phyloP scores from a whole-genome alignment of 2,888 invertebrate genomes.

The Tubulanus polymorphus region DNA sequence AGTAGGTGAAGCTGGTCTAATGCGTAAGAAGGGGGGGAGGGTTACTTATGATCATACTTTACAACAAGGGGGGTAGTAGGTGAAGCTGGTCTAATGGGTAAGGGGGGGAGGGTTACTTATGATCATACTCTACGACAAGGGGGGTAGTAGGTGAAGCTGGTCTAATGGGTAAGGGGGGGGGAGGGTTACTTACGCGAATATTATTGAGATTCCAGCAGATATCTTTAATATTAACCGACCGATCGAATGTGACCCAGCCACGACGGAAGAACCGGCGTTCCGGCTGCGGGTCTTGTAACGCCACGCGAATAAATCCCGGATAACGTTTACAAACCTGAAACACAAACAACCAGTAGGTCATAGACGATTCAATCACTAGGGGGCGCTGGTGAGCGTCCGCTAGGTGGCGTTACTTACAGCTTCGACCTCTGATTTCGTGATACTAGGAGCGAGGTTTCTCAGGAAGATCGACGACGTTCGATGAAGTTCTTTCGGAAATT shows the following conservation, averaged over 20 bases:
- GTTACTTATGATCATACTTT: too few relatives aligned
- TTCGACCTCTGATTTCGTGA: constrained; percentile 95
- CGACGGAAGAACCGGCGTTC: constrained; percentile 94
- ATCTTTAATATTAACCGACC: constrained; percentile 97
- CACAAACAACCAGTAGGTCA: constrained; percentile 1
- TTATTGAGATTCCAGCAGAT: constrained; percentile 99
- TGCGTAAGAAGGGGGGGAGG: too few relatives aligned
- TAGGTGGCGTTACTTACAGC: constrained; percentile 70
- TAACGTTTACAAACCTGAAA: constrained; percentile 70
- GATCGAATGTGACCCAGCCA: constrained; percentile 96
- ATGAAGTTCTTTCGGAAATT: constrained; percentile 64
- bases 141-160: too few relatives aligned
- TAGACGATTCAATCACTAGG: too few relatives aligned
- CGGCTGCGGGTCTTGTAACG: constrained; percentile 93
- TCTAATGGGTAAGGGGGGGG: too few relatives aligned
- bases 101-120: too few relatives aligned
- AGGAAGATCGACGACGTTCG: constrained; percentile 96
- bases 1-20: too few relatives aligned
- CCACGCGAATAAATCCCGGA: constrained; percentile 89
- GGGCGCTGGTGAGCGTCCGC: too few relatives aligned
- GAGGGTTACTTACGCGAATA: constrained; percentile 69
- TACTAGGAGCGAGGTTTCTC: constrained; percentile 89
- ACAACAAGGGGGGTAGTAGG: too few relatives aligned
- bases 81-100: too few relatives aligned
- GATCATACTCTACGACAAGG: too few relatives aligned